Percentiles rank a stretch among this genome's conserved stretches.
These are phyloP conservation scores for Herminia tarsipennalis DNA, from an alignment of 2,888 invertebrate genomes.

Conservation along the genomic window DNA sequence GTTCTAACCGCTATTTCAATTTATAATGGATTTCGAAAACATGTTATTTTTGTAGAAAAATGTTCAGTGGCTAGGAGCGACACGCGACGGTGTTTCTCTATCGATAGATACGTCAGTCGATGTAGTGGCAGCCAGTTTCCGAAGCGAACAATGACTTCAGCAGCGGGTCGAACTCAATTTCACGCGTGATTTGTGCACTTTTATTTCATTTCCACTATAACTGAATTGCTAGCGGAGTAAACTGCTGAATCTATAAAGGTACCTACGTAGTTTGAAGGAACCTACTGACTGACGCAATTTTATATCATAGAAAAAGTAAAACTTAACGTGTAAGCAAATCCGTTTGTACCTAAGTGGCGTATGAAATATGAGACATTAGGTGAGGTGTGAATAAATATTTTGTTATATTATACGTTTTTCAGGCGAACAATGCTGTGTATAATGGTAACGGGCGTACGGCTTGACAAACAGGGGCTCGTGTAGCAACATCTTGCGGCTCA, in stretches of 20 bases:
- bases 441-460: conserved; percentile 58
- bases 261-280: neutral
- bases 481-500: conserved; percentile 67
- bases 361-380: conserved; percentile 21
- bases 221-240: conserved; percentile 51
- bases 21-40: conserved; percentile 22
- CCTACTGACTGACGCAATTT: too few species aligned
- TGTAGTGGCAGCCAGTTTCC: conserved; percentile 59
- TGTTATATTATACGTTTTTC: conserved; percentile 42
- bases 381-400: conserved; percentile 29
- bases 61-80: conserved; percentile 17
- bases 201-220: conserved; percentile 76
- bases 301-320: too few species aligned
- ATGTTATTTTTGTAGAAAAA: conserved; percentile 23
- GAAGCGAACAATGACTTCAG: conserved; percentile 70
- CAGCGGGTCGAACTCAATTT: conserved; percentile 78
- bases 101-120: conserved; percentile 39
- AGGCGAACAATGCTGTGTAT: conserved; percentile 45
- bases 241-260: conserved; percentile 4
- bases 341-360: conserved; percentile 1
- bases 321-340: too few species aligned
- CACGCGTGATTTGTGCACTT: conserved; percentile 82
- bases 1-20: conserved; percentile 16
- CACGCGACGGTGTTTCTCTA: conserved; percentile 25
- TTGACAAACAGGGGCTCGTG: conserved; percentile 71